These are phyloP conservation scores for Platorchestia sp. DNA, from an alignment of 1,140 invertebrate genomes.

Conservation along the genomic window DNA sequence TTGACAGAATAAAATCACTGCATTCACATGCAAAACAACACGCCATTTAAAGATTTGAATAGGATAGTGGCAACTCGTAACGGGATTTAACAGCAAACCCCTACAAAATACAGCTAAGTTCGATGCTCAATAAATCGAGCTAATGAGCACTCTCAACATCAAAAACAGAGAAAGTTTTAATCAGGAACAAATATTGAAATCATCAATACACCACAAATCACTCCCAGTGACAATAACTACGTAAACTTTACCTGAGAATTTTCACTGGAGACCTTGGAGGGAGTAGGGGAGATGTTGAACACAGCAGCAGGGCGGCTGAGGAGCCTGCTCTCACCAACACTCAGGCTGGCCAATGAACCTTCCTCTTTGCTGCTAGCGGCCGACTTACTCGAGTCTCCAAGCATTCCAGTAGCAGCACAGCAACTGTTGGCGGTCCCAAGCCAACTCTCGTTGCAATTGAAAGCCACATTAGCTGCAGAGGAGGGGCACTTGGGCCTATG, in stretches of 20 bases:
- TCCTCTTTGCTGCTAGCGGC: not conserved
- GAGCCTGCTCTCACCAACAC: not conserved
- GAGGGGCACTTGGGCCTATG: not conserved
- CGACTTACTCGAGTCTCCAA: not conserved
- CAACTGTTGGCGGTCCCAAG: not conserved
- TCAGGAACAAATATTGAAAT: not conserved
- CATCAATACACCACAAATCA: not conserved
- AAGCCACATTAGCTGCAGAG: not conserved
- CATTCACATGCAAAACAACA: not conserved
- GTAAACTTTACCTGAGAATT: not conserved
- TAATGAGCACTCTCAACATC: too few relatives aligned
- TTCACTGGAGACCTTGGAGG: not conserved
- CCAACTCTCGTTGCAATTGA: not conserved
- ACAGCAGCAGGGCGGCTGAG: not conserved
- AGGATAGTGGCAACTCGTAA: not conserved
- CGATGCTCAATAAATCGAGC: too few relatives aligned
- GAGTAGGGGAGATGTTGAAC: conserved; percentile 19
- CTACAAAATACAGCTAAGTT: too few relatives aligned
- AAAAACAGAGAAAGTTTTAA: too few relatives aligned
- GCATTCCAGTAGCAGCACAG: not conserved
- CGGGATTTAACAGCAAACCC: too few relatives aligned
- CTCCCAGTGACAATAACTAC: not conserved
- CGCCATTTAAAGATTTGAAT: not conserved
- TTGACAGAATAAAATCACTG: not conserved
- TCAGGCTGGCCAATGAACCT: not conserved